Base-by-base conservation (phyloP, 2,888 invertebrate genomes). In the Mesopsocus fuscifrons region DNA sequence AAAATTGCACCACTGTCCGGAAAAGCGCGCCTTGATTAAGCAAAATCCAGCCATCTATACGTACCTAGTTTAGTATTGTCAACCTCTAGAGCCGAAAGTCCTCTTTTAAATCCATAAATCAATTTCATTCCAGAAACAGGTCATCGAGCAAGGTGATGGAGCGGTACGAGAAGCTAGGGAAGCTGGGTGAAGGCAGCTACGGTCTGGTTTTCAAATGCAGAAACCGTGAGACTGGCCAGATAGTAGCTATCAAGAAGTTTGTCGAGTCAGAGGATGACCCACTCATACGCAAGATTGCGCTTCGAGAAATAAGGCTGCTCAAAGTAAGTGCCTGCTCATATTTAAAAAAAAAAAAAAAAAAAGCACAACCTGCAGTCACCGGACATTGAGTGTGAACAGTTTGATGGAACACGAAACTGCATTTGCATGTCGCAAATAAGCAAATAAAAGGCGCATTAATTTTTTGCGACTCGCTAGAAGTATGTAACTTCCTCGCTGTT, bases 211-310 rank as follows among this genome's bases (percentile, higher is more conserved):
- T 92, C 67, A 94, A 94, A 61, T 95, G 95, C 61, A 76, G 87
- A 44, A 91, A 94, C 65, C 72, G 89, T 46, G 94, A 95, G 56
- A 89, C 85, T 2, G 89, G 94, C 15, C 85, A 88, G 57, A 69
- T 92, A 46, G 94, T 95, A 33, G 95, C 95, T 33, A 89, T 95
- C 48, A 95, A 95, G 65, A 87, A 94, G 62, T 95, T 95, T 60
- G 82, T 92, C 9, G 94, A 95, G 63, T 89, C 89, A 45, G 94
- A 95, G 60, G 92, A 94, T 58, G 95, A 95, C 63, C 91, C 91
- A 6, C 75, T 92, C 38, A 94, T 95, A 51, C 71, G 92, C 54
- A 95, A 95, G 66, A 95, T 95, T 50, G 94, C 94, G 1, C 71
- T 94, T 42, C 64, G 95, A 51, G 95, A 95, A 67, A 91, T 95